phyloP scores from a whole-genome alignment of 1,140 invertebrate species.

The Schlechtendalia chinensis region DNA sequence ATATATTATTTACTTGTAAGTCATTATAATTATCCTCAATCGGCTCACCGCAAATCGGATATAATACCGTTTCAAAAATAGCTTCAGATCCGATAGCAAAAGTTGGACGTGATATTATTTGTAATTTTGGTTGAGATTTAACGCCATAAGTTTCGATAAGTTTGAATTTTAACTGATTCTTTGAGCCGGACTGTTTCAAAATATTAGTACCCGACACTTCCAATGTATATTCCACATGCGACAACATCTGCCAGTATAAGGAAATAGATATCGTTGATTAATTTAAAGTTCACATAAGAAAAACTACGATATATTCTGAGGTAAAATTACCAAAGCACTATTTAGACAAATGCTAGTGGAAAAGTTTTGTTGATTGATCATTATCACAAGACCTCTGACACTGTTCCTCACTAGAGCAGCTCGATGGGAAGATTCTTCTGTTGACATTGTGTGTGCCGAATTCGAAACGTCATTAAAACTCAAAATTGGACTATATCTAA shows the following conservation, averaged over 20 bases:
- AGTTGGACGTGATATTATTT: constrained; percentile 26
- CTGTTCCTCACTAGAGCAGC: constrained; percentile 11
- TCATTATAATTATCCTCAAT: neutral
- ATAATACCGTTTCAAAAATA: constrained; percentile 36
- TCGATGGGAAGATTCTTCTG: neutral
- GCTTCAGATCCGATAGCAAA: constrained; percentile 32
- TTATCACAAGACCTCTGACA: constrained; percentile 10
- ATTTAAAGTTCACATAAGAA: too few relatives aligned
- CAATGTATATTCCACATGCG: constrained; percentile 25
- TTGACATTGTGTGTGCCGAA: neutral
- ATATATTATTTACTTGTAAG: constrained; percentile 18
- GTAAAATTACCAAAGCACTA: constrained; percentile 20
- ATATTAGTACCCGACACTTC: constrained; percentile 33
- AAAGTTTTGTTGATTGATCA: constrained; percentile 26
- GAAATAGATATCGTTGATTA: neutral
- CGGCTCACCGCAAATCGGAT: constrained; percentile 9
- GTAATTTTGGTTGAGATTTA: constrained; percentile 3
- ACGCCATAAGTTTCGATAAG: constrained; percentile 11
- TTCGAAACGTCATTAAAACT: constrained; percentile 12
- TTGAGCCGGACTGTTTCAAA: constrained; percentile 14
- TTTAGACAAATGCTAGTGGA: constrained; percentile 1
- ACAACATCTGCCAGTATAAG: constrained; percentile 12
- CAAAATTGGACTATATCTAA: constrained; percentile 16
- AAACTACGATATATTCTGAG: too few relatives aligned
- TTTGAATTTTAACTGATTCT: constrained; percentile 34